phyloP scores from a whole-genome alignment of 1,140 invertebrate genomes.

The Drosophila novamexicana region DNA sequence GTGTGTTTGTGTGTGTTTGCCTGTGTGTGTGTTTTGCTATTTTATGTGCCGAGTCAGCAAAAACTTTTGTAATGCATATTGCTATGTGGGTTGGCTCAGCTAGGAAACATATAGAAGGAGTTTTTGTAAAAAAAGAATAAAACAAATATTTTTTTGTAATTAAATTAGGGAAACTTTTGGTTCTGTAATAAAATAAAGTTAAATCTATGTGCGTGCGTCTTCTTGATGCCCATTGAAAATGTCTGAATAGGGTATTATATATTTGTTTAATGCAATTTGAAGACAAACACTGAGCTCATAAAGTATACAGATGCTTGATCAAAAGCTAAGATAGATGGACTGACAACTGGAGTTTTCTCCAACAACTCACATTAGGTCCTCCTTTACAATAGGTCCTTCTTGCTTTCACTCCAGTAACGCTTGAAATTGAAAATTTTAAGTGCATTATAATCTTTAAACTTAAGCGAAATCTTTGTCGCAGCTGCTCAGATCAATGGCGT shows the following conservation, averaged over 20 bases:
- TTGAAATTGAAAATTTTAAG: no score
- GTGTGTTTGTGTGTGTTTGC: constrained; percentile 38
- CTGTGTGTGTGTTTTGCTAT: constrained; percentile 40
- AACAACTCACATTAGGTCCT: no score
- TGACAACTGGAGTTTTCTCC: no score
- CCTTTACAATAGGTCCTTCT: no score
- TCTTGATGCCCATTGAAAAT: background rate
- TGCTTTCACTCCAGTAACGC: no score
- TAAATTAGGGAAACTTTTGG: constrained; percentile 33
- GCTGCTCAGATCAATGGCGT: constrained; percentile 31
- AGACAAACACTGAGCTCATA: no score
- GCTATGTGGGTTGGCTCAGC: constrained; percentile 20
- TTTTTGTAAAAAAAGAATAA: background rate
- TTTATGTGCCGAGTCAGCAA: constrained; percentile 41
- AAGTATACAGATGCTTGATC: no score
- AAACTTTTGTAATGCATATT: constrained; percentile 29
- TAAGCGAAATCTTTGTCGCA: constrained; percentile 4
- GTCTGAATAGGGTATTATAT: background rate
- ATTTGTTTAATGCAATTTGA: background rate
- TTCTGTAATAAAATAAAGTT: constrained; percentile 7
- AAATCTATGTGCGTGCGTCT: background rate
- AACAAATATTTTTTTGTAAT: constrained; percentile 11
- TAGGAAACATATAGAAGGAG: constrained; percentile 24
- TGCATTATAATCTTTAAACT: background rate
- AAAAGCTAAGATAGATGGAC: no score